Base-by-base conservation (phyloP, 2,888 invertebrate species). In the Cecidostiba fungosa region DNA sequence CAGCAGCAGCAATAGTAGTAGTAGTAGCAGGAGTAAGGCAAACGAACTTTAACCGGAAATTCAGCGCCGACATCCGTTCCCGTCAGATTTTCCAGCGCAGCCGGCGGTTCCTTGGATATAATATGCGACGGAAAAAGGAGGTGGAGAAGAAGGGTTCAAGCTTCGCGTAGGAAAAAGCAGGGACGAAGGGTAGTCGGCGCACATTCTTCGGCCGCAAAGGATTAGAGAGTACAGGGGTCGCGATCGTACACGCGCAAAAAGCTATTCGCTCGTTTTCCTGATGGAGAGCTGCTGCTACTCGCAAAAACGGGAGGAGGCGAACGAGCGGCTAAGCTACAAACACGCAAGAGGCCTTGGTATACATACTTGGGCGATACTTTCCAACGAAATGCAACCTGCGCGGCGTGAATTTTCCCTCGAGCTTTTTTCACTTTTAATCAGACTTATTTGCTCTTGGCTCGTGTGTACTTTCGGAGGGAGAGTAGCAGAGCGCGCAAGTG, bases 1-100 rank as follows among this genome's bases (percentile, higher is more conserved):
- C 74, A 82, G 79, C 81, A 78, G 73, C 69, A 69, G 77, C 47
- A 62, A 32, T 70, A 73, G 79, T 66, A 82, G 78, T 6, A 36
- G 36, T 36, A 36, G 36, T 54, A 54, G 54, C 6, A n/a, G 54
- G 19, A 59, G 54, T 6, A 23, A 23, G 54, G 54, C 39, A 23
- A 23, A 43, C 82, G 73, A 86, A 86, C 84, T 88, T 87, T 85
- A 88, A 88, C 87, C 88, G 88, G 87, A 89, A 26, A 89, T 89
- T 88, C 85, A 77, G 87, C 85, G 87, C 87, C 83, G 89, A 88
- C 86, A 88, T 88, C 86, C 87, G 87, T 87, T 82, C 83, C 84
- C 87, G 87, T 87, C 88, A 89, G 88, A 89, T 89, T 89, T 89
- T 88, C 87, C 88, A 87, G 80, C 83, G 19, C 39, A 23, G 59